A percentile compares a stretch with the other conserved stretches of the same genome.
These are phyloP conservation scores for Tigriopus japonicus DNA, from an alignment of 1,140 invertebrate species.

Conservation along the genomic window DNA sequence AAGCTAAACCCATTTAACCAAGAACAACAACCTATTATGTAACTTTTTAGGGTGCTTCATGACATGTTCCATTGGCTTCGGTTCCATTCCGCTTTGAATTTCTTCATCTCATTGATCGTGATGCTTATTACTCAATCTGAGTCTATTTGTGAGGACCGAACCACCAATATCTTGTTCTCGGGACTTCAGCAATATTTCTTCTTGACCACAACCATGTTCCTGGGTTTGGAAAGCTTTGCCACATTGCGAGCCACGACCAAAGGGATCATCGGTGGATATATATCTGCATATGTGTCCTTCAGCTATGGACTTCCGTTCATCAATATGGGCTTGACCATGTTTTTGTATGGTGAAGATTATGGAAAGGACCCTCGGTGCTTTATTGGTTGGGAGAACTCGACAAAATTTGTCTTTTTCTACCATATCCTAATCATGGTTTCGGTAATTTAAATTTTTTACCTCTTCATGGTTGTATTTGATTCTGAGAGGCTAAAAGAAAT, in stretches of 20 bases:
- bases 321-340: constrained; percentile 4
- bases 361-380: constrained; percentile 3
- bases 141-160: neutral
- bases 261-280: constrained; percentile 6
- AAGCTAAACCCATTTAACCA: neutral
- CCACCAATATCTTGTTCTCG: neutral
- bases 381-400: constrained; percentile 9
- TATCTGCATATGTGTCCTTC: neutral
- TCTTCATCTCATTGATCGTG: neutral
- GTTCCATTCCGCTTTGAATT: neutral
- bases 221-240: neutral
- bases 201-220: neutral
- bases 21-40: too few relatives aligned
- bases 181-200: neutral
- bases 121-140: neutral
- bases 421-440: neutral
- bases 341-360: constrained; percentile 1
- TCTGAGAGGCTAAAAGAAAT: too few relatives aligned
- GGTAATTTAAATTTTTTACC: too few relatives aligned
- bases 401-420: neutral
- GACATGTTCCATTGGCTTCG: constrained; percentile 10
- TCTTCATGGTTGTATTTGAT: too few relatives aligned
- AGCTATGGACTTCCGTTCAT: neutral
- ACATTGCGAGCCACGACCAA: constrained; percentile 2
- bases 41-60: neutral